Conservation (phyloP, 2,113 vertebrate species). For the Paradoxurus hermaphroditus region DNA sequence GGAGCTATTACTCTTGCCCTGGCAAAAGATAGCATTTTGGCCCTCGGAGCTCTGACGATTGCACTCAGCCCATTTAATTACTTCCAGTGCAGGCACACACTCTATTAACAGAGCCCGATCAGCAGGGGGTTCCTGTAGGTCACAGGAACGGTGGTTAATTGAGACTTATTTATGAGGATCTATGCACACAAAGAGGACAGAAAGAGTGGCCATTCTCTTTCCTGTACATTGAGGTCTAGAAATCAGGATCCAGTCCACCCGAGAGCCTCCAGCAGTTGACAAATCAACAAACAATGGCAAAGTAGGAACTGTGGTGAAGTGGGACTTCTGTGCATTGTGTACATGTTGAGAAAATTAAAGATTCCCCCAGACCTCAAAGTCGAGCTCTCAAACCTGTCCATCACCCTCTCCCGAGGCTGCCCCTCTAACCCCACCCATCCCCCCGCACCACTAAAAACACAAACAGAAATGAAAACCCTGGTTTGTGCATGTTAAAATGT, state of each 20-base stretch:
- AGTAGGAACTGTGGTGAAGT: background rate
- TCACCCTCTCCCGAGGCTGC: fast-evolving
- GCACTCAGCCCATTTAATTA: constrained; percentile 44
- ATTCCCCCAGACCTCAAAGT: background rate
- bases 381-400: background rate
- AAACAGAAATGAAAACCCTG: background rate
- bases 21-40: background rate
- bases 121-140: background rate
- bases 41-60: constrained; percentile 29
- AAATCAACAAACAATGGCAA: background rate
- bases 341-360: background rate
- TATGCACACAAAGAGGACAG: background rate
- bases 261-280: background rate
- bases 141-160: background rate
- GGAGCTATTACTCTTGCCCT: constrained; percentile 20
- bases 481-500: background rate
- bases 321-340: background rate
- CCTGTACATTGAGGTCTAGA: background rate
- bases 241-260: background rate
- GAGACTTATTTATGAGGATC: background rate
- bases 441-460: background rate
- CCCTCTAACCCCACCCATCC: background rate
- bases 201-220: background rate
- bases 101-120: background rate
- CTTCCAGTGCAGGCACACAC: background rate